Evolutionary conservation across 2,888 invertebrate genomes (phyloP), one percentile per base, ranked within the genome.

Genomic region (Axea sp.): DNA sequence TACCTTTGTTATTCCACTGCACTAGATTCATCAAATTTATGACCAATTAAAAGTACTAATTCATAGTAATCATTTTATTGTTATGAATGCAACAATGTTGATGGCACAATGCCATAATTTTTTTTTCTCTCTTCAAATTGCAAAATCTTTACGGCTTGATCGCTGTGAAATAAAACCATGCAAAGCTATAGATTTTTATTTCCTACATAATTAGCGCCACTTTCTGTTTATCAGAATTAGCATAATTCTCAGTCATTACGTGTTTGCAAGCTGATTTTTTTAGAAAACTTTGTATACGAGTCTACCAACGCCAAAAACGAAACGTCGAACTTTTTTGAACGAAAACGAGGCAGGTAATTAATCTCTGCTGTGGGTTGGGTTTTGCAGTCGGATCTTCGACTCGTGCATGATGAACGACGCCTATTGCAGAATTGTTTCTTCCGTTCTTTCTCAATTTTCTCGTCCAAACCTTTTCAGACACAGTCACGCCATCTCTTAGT

Each of bases 401-500:
- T 33, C 14, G 26, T 31, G 19, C 19, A 8, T 26, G 51, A 28
- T 39, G 15, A 53, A 53, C 37, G 53, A 39, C 11, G 35, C 14
- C 37, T 35, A 12, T 26, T 6, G 19, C 35, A 4, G 33, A 26
- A 12, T 26, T 17, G 11, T 39, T 53, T 53, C 53, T 39, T 53
- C 45, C 30, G 15, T 45, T 51, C 35, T 35, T 55, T 57, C 57
- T 33, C 49, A 31, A 51, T 49, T 39, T 49, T 62, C 49, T 28
- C 15, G 7, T 30, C 37, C 15, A 31, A 45, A 37, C 49, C 28
- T 28, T 39, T 62, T 22, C 31, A 64, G 8, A 19, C 9, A 4
- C 19, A 37, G 62, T 64, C 62, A 64, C 62, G 62, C 62, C 15
- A 41, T 22, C 62, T 62, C 30, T 62, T 39, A 17, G 35, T 31